These are phyloP conservation scores for Choristoneura fumiferana DNA, from an alignment of 1,140 invertebrate genomes.

Conservation along the genomic window DNA sequence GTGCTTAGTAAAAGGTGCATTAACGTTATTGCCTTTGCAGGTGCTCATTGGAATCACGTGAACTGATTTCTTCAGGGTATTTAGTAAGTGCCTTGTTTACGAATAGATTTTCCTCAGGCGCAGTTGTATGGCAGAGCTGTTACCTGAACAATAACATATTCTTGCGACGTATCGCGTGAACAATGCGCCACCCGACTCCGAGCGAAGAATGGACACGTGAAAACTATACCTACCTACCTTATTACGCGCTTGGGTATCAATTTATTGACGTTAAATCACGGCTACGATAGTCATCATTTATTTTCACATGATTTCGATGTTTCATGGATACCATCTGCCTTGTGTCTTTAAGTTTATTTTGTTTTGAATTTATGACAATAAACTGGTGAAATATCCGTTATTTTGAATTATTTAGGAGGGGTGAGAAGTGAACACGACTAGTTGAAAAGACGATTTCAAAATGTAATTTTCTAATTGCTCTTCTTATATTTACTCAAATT, in stretches of 20 bases:
- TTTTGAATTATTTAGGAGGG: no score
- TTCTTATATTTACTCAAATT: no score
- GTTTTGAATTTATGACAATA: no score
- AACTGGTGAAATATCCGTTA: no score
- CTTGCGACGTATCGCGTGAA: constrained; percentile 8
- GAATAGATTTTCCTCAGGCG: constrained; percentile 7
- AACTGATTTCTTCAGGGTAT: no score
- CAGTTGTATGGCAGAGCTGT: background rate
- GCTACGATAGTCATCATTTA: background rate
- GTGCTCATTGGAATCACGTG: background rate
- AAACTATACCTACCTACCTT: background rate
- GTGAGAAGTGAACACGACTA: no score
- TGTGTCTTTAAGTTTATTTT: no score
- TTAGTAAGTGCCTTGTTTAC: background rate
- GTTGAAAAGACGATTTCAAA: no score
- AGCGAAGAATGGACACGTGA: constrained; percentile 11
- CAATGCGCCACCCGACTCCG: constrained; percentile 14
- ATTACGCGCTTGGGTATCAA: constrained; percentile 8
- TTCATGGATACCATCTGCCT: background rate
- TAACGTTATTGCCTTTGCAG: constrained; percentile 20
- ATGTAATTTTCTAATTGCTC: no score
- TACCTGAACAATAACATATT: constrained; percentile 13
- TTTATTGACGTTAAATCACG: constrained; percentile 1
- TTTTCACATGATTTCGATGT: background rate
- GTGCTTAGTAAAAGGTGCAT: no score